Evolutionary conservation across 1,140 invertebrate species (phyloP).

Genomic region (Limonius californicus): DNA sequence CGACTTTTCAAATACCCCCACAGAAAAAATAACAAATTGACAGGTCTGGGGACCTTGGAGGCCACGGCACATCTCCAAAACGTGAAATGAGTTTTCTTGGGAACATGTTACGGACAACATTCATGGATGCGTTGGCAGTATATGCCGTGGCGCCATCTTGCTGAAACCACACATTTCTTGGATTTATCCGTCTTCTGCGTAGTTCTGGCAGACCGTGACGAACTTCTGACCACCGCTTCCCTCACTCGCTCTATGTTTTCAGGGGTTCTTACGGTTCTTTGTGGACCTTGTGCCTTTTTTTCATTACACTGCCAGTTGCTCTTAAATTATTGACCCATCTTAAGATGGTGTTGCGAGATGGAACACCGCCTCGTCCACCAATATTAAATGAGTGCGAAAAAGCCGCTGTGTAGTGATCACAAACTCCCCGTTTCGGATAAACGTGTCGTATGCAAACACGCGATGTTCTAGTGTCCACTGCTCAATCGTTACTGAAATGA

Average conservation of each 20-base stretch:
- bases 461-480: too few relatives aligned
- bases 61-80: conserved; percentile 16
- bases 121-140: conserved; percentile 5
- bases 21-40: conserved; percentile 10
- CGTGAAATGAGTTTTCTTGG: conserved; percentile 15
- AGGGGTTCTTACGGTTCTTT: conserved; percentile 7
- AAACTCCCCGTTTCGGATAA: too few relatives aligned
- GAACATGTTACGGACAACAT: conserved; percentile 13
- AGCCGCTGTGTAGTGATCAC: too few relatives aligned
- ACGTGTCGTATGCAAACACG: too few relatives aligned
- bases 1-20: not conserved
- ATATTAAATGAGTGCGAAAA: too few relatives aligned
- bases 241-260: conserved; percentile 2
- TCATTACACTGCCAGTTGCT: too few relatives aligned
- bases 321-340: conserved; percentile 12
- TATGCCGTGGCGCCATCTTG: not conserved
- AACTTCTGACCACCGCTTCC: not conserved
- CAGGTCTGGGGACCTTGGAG: conserved; percentile 14
- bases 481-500: too few relatives aligned
- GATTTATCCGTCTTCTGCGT: conserved; percentile 3
- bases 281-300: conserved; percentile 10
- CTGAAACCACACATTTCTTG: conserved; percentile 5
- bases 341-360: too few relatives aligned
- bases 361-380: too few relatives aligned
- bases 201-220: conserved; percentile 1